These are phyloP conservation scores for Punctoribates punctum DNA, from an alignment of 2,888 invertebrate species.

Conservation along the genomic window DNA sequence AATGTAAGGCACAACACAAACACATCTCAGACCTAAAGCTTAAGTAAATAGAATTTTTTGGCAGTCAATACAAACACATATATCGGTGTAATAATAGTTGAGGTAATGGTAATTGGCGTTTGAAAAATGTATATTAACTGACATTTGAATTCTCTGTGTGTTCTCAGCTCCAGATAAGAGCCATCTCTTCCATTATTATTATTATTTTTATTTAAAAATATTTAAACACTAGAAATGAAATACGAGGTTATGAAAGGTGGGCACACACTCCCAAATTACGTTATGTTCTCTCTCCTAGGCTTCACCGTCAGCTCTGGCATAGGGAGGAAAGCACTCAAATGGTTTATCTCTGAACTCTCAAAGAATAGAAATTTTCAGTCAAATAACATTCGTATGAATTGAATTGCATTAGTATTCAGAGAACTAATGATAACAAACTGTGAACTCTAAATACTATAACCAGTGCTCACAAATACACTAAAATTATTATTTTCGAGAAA, in stretches of 20 bases:
- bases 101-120: neutral
- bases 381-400: neutral
- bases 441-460: neutral
- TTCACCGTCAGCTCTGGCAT: too few species aligned
- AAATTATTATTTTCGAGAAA: neutral
- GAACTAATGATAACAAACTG: too few species aligned
- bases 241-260: slow-evolving; percentile 24
- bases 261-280: slow-evolving; percentile 31
- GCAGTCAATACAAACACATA: slow-evolving; percentile 12
- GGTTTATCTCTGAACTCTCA: neutral
- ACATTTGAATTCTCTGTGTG: slow-evolving; percentile 5
- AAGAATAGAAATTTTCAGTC: neutral
- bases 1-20: neutral
- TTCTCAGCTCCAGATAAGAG: neutral
- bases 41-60: neutral
- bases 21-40: neutral
- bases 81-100: neutral
- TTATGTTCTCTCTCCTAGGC: neutral
- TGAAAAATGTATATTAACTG: slow-evolving; percentile 13
- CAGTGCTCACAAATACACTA: neutral
- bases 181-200: neutral
- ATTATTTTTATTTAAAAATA: neutral
- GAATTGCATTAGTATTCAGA: too few species aligned
- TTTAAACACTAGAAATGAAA: neutral
- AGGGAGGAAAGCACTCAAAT: too few species aligned